phyloP scores from a whole-genome alignment of 2,888 invertebrate genomes.

The Thereva unica region DNA sequence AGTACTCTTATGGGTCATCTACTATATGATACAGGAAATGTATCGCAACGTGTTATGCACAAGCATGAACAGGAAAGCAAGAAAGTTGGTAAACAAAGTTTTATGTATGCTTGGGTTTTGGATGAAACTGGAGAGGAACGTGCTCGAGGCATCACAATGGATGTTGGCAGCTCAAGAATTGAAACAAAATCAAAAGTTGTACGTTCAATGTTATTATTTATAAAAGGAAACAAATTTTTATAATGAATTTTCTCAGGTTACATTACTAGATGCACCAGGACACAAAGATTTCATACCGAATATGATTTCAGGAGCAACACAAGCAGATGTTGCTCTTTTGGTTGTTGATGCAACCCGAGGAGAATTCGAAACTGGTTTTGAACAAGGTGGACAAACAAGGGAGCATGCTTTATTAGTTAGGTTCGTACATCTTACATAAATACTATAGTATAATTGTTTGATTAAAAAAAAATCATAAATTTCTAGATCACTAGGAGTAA shows the following conservation, averaged over 20 bases:
- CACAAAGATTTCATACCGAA: constrained; percentile 99
- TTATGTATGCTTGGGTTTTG: constrained; percentile 98
- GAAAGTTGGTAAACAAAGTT: constrained; percentile 96
- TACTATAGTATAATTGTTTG: not conserved
- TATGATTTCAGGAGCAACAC: constrained; percentile 98
- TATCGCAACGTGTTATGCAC: constrained; percentile 86
- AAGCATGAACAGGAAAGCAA: constrained; percentile 97
- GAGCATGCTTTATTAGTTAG: constrained; percentile 96
- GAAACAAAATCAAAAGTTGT: constrained; percentile 78
- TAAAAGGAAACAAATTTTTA: not conserved
- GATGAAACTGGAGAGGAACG: constrained; percentile 99
- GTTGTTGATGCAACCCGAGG: constrained; percentile 96
- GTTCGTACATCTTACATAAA: constrained; percentile 30
- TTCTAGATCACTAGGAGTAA: constrained; percentile 73
- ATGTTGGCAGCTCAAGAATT: constrained; percentile 91
- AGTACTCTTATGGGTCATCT: constrained; percentile 87
- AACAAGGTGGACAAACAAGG: constrained; percentile 95
- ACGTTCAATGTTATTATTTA: constrained; percentile 13
- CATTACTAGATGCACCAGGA: constrained; percentile 95
- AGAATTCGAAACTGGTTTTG: constrained; percentile 99
- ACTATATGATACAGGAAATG: constrained; percentile 83
- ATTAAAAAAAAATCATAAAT: not conserved
- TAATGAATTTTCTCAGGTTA: constrained; percentile 59
- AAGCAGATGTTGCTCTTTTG: constrained; percentile 95
- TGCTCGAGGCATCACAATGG: constrained; percentile 97